Evolutionary conservation across 2,888 invertebrate species (phyloP), one percentile per base, ranked within the genome.

Genomic region (Rutpela maculata): DNA sequence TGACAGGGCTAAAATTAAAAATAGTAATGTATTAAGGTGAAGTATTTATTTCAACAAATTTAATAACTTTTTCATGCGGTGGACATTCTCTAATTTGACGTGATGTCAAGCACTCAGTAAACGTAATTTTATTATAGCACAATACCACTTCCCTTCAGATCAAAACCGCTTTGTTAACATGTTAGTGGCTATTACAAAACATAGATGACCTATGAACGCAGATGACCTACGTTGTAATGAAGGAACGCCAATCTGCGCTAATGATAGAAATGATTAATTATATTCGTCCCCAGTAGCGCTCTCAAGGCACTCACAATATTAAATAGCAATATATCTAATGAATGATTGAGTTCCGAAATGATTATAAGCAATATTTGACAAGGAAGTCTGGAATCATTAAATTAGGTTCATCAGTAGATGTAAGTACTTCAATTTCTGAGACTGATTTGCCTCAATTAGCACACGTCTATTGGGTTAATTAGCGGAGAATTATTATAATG

Each of bases 261-360:
- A 74, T 74, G 55, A 74, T 66, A 57, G 38, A 72, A 73, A 75
- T 75, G 78, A 78, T 78, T 73, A 73, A 78, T 78, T 75, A 19
- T 63, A 65, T 65, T 75, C 65, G 55, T 75, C 78, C 66, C 56
- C 50, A 56, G 62, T 18, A 65, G 72, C 72, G 65, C 9, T 18
- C 60, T 57, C 38, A 77, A 67, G 65, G 35, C 67, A 55, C 60
- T 26, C 60, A 35, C 66, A 70, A 69, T 78, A 72, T 73, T 59
- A 78, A 75, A 66, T 73, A 69, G 72, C 74, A 74, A 75, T 73
- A 78, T 77, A 70, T 70, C 68, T 73, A 26, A 56, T n/a, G 56
- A 65, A 65, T 65, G 65, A 65, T 38, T 19, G 65, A 65, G 65
- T 65, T 65, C 65, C 65, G 38, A 18, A 43, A 65, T 43, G 63